Evolutionary conservation across 2,113 vertebrate species (phyloP).

Genomic region (Syngnathus scovelli): DNA sequence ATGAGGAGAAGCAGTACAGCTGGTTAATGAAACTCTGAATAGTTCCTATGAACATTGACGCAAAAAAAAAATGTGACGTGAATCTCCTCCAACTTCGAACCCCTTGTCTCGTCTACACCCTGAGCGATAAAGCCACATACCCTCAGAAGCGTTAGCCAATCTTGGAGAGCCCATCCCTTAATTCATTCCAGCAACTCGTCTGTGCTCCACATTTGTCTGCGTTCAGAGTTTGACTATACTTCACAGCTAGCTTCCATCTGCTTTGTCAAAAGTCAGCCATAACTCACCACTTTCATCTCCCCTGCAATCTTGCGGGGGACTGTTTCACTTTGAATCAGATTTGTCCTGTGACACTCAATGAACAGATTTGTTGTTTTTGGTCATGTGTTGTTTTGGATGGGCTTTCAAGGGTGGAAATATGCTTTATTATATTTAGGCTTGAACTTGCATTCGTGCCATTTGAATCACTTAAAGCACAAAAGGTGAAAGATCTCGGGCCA

Average conservation of each 20-base stretch:
- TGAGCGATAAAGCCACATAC: slow-evolving; percentile 15
- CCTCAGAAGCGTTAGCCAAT: slow-evolving; percentile 21
- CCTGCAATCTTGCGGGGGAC: slow-evolving; percentile 42
- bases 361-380: neutral
- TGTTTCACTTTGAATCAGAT: slow-evolving; percentile 5
- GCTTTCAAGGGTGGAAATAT: neutral
- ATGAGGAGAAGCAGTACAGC: too few relatives aligned
- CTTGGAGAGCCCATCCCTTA: slow-evolving; percentile 30
- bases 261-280: slow-evolving; percentile 42
- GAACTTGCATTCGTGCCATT: neutral
- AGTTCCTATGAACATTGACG: neutral
- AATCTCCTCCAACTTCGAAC: neutral
- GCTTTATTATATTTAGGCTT: neutral
- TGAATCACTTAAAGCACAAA: neutral
- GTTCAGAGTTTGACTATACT: slow-evolving; percentile 27
- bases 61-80: neutral
- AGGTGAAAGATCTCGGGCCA: neutral
- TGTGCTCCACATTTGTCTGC: slow-evolving; percentile 39
- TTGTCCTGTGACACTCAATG: slow-evolving; percentile 8
- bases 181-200: slow-evolving; percentile 49
- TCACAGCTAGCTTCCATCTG: slow-evolving; percentile 48
- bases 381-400: neutral
- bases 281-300: slow-evolving; percentile 45
- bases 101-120: neutral
- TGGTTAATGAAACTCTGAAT: too few relatives aligned